These are phyloP conservation scores for Uropsilus gracilis DNA, from an alignment of 2,113 vertebrate species.

Conservation along the genomic window DNA sequence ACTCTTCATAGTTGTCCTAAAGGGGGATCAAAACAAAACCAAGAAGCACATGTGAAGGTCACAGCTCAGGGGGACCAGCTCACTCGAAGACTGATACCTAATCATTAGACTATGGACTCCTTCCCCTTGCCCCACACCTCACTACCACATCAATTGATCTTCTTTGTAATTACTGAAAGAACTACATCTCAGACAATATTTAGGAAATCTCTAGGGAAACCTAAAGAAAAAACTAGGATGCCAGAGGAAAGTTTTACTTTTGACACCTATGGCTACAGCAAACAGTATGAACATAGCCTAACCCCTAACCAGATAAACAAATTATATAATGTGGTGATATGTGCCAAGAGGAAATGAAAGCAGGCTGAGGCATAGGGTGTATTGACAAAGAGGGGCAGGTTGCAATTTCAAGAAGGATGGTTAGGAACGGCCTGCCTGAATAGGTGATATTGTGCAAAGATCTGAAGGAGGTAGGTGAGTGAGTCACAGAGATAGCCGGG, in stretches of 20 bases:
- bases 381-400: not conserved
- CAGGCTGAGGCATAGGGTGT: not conserved
- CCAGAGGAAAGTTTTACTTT: not conserved
- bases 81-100: not conserved
- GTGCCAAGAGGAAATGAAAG: not conserved
- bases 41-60: not conserved
- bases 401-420: constrained; percentile 18
- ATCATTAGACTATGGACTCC: not conserved
- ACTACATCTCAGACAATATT: not conserved
- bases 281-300: not conserved
- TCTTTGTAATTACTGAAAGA: not conserved
- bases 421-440: not conserved
- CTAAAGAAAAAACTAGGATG: not conserved
- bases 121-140: not conserved
- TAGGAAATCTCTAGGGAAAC: not conserved
- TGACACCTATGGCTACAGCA: not conserved
- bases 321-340: not conserved
- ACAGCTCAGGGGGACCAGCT: not conserved
- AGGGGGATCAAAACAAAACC: not conserved
- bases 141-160: not conserved
- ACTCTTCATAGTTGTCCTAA: not conserved
- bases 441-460: not conserved
- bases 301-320: not conserved
- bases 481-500: not conserved
- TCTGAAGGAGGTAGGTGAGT: not conserved